phyloP scores from a whole-genome alignment of 2,113 vertebrate genomes.

The Heloderma charlesbogerti region DNA sequence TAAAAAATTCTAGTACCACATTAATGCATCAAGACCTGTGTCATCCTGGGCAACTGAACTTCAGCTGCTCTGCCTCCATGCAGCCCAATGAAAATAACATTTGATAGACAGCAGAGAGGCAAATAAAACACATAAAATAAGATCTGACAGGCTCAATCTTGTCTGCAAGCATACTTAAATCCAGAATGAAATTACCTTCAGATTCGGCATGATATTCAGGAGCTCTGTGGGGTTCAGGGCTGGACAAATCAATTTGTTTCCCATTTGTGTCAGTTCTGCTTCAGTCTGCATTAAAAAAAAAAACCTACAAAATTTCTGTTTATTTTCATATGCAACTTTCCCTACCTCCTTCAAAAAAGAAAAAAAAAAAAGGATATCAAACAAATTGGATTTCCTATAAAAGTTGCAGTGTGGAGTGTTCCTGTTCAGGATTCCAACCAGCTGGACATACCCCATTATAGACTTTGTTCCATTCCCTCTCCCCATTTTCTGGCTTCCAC shows the following conservation, averaged over 20 bases:
- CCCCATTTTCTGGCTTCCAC: neutral
- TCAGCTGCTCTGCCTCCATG: neutral
- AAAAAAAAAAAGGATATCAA: neutral
- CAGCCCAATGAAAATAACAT: neutral
- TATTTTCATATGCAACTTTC: too few species aligned
- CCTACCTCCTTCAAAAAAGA: too few species aligned
- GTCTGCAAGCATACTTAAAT: slow-evolving; percentile 44
- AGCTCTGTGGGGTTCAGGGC: slow-evolving; percentile 1
- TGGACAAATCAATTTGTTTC: neutral
- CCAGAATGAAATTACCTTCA: slow-evolving; percentile 47
- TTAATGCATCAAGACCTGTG: neutral
- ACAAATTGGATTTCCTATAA: neutral
- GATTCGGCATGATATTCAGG: slow-evolving; percentile 37
- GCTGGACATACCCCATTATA: neutral
- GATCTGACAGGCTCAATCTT: slow-evolving; percentile 59
- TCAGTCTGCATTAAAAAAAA: neutral
- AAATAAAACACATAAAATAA: slow-evolving; percentile 49
- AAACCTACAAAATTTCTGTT: too few species aligned
- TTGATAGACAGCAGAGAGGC: slow-evolving; percentile 1
- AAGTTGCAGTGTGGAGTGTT: neutral
- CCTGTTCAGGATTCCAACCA: neutral
- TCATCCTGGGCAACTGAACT: neutral
- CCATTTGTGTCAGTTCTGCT: neutral
- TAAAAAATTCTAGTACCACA: neutral
- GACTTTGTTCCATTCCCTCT: neutral